Evolutionary conservation across 2,113 vertebrate species (phyloP).

Genomic region (Mobula hypostoma): DNA sequence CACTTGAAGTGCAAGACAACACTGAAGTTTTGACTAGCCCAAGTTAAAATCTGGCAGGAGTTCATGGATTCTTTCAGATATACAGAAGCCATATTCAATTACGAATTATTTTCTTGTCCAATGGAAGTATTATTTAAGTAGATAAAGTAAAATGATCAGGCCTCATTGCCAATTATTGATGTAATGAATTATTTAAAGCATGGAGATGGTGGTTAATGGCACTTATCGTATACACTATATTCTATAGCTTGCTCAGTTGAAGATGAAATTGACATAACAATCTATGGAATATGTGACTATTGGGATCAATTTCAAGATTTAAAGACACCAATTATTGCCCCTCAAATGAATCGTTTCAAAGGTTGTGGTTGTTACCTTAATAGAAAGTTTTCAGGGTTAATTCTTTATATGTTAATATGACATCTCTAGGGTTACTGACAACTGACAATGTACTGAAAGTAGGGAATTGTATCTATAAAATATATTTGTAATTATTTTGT

Average conservation of each 20-base stretch:
- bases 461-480: not conserved
- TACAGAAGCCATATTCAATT: not conserved
- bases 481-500: no score
- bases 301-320: not conserved
- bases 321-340: not conserved
- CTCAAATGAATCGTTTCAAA: not conserved
- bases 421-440: not conserved
- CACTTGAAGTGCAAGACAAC: not conserved
- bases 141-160: not conserved
- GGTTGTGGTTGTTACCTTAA: not conserved
- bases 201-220: not conserved
- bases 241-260: not conserved
- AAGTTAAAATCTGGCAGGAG: not conserved
- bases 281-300: not conserved
- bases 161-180: not conserved
- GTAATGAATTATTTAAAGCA: slow-evolving; percentile 10
- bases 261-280: no score
- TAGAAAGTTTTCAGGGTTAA: not conserved
- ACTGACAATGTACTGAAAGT: not conserved
- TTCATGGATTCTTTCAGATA: not conserved
- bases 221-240: not conserved
- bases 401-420: not conserved
- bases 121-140: not conserved
- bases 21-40: not conserved
- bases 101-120: not conserved